phyloP scores from a whole-genome alignment of 2,797 vertebrate genomes.

The Parambassis ranga region DNA sequence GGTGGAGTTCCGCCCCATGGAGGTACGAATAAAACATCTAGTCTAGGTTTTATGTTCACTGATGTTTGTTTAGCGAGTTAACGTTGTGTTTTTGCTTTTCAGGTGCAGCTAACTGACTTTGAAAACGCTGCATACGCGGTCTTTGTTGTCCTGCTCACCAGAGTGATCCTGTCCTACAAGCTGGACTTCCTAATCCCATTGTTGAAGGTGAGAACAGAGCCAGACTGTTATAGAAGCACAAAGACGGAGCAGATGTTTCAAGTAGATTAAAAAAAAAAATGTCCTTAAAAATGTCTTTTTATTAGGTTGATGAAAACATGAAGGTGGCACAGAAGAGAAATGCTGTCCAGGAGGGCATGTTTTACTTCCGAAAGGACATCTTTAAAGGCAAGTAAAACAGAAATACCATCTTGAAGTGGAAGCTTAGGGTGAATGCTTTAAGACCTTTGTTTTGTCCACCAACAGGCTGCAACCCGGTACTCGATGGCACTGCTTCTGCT shows the following conservation, averaged over 20 bases:
- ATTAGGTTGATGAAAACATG: constrained; percentile 98
- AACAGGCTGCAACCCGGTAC: constrained; percentile 86
- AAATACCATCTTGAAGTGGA: fast-evolving
- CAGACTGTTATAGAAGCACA: not conserved
- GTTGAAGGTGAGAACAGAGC: constrained; percentile 87
- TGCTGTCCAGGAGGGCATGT: constrained; percentile 90
- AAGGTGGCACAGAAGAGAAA: constrained; percentile 94
- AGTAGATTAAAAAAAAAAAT: no score
- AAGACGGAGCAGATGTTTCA: no score
- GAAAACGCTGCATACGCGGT: constrained; percentile 98
- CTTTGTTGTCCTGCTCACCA: constrained; percentile 96
- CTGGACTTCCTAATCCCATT: constrained; percentile 96
- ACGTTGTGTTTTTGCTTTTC: constrained; percentile 7
- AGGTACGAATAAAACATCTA: constrained; percentile 77
- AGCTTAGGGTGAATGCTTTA: not conserved
- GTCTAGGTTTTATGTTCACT: not conserved
- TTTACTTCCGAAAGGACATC: constrained; percentile 98
- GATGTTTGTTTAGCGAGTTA: not conserved
- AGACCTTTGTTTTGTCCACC: not conserved
- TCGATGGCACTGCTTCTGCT: constrained; percentile 83
- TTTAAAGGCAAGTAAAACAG: constrained; percentile 85
- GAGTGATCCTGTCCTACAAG: constrained; percentile 98
- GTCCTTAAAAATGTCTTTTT: constrained; percentile 18
- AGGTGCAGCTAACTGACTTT: constrained; percentile 98
- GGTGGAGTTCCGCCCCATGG: constrained; percentile 98